Percentiles rank a stretch among this genome's conserved stretches.
These are phyloP conservation scores for Chaetodon auriga DNA, from an alignment of 2,113 vertebrate species.

Conservation along the genomic window DNA sequence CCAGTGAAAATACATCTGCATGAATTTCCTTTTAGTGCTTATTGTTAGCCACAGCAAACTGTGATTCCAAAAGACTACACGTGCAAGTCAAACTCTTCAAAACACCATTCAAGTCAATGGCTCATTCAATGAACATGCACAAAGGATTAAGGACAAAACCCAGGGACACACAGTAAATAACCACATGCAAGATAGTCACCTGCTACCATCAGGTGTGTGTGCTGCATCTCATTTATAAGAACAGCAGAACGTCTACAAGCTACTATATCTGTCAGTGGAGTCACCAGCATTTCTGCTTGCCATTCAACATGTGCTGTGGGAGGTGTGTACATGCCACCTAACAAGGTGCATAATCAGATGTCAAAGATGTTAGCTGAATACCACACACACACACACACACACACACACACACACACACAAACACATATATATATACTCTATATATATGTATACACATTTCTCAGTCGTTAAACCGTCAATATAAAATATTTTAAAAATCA, in stretches of 20 bases:
- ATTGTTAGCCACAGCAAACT: not conserved
- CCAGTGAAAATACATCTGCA: not conserved
- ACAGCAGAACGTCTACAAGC: not conserved
- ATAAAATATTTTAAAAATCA: not conserved
- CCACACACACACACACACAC: too few relatives aligned
- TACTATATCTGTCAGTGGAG: slow-evolving; percentile 2
- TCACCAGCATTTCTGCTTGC: not conserved
- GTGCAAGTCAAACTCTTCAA: not conserved
- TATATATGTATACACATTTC: not conserved
- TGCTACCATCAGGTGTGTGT: not conserved
- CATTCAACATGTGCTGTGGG: slow-evolving; percentile 4
- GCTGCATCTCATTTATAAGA: slow-evolving; percentile 1
- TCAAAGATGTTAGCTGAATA: too few relatives aligned
- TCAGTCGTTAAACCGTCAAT: not conserved
- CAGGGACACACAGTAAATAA: not conserved
- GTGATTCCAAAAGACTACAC: not conserved
- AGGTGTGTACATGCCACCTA: not conserved
- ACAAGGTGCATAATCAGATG: not conserved
- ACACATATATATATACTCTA: too few relatives aligned
- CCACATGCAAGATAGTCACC: not conserved
- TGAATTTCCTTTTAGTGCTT: not conserved
- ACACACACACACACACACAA: too few relatives aligned
- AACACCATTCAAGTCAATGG: not conserved
- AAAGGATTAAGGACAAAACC: not conserved
- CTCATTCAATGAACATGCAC: not conserved